These are phyloP conservation scores for Megalopta genalis DNA, from an alignment of 1,140 invertebrate genomes.

Conservation along the genomic window DNA sequence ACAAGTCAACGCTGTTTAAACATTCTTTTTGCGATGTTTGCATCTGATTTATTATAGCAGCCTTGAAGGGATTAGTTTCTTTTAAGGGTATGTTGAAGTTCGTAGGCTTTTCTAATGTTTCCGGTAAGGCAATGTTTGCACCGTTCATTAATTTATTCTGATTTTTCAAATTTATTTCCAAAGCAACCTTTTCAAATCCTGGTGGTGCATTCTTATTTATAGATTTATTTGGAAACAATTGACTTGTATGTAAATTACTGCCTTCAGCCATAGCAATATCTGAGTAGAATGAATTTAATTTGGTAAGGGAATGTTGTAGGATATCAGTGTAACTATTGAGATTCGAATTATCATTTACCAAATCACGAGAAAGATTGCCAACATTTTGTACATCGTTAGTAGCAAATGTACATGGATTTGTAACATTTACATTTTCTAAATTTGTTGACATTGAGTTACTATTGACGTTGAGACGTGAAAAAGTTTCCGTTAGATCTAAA, in stretches of 20 bases:
- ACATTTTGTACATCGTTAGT: not conserved
- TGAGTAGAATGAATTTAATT: not conserved
- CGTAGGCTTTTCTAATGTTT: not conserved
- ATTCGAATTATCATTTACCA: not conserved
- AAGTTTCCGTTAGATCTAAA: not conserved
- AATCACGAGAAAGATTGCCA: not conserved
- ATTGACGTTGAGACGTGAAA: not conserved
- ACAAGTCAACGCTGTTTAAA: not conserved
- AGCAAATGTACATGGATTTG: not conserved
- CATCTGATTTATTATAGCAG: not conserved
- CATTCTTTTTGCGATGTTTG: not conserved
- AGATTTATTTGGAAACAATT: not conserved
- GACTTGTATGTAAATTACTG: not conserved
- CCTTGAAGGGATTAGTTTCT: constrained; percentile 56
- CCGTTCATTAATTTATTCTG: not conserved
- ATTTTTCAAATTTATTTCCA: not conserved
- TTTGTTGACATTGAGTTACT: not conserved
- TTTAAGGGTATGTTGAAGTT: not conserved
- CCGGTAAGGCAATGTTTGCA: not conserved
- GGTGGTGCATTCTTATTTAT: no score
- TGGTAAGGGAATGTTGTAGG: not conserved
- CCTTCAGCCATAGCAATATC: not conserved
- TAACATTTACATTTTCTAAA: not conserved
- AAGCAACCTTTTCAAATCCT: not conserved
- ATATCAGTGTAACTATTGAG: not conserved